These are phyloP conservation scores for Corynorhinus townsendii DNA, from an alignment of 2,113 vertebrate species.

Conservation along the genomic window DNA sequence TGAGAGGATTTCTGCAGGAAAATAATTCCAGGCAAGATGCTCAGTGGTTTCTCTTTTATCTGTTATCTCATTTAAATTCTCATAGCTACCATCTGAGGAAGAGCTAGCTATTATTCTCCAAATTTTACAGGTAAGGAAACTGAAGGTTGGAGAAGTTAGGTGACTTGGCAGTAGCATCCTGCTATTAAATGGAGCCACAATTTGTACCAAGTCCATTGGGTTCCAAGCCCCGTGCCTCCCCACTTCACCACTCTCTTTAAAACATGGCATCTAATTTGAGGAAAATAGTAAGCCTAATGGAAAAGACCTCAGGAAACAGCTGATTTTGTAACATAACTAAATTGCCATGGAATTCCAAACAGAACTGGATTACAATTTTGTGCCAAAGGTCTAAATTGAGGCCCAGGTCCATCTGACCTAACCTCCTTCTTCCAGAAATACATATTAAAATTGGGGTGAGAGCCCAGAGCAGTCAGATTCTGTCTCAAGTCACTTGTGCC, in stretches of 20 bases:
- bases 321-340: slow-evolving; percentile 56
- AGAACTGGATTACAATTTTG: slow-evolving; percentile 55
- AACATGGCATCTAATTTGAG: slow-evolving; percentile 3
- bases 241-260: background rate
- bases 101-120: background rate
- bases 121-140: background rate
- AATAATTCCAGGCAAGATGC: background rate
- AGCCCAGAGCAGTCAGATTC: slow-evolving; percentile 53
- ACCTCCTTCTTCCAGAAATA: slow-evolving; percentile 55
- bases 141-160: background rate
- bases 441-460: slow-evolving; percentile 61
- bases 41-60: background rate
- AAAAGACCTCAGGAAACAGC: slow-evolving; percentile 25
- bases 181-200: background rate
- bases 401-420: slow-evolving; percentile 51
- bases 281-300: slow-evolving; percentile 9
- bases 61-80: slow-evolving; percentile 1
- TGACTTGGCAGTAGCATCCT: background rate
- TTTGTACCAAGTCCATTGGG: background rate
- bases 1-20: background rate
- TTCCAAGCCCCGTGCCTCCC: background rate
- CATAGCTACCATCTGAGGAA: background rate
- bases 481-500: slow-evolving; percentile 43
- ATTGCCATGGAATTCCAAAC: slow-evolving; percentile 44
- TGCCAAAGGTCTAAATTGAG: slow-evolving; percentile 57